Conservation (phyloP, 1,140 invertebrate genomes). For the Proctacanthus coquilletti region DNA sequence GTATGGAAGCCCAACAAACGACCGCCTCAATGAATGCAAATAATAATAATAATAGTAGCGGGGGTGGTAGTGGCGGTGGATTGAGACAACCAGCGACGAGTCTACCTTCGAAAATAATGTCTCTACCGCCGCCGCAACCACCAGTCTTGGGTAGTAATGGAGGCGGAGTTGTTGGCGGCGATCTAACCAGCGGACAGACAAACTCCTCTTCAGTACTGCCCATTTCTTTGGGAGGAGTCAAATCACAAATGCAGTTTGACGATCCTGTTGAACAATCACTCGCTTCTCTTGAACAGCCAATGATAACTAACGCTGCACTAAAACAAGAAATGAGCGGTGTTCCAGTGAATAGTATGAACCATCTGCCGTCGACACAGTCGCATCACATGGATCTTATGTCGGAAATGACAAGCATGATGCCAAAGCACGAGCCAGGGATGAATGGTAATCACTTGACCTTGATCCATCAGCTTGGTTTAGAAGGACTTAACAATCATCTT, state of each 20-base stretch:
- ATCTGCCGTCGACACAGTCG: constrained; percentile 11
- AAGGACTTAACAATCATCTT: constrained; percentile 6
- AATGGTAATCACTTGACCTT: constrained; percentile 24
- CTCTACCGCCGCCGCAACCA: neutral
- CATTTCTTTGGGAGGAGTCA: neutral
- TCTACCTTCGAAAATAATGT: too few species aligned
- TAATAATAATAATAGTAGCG: constrained; percentile 15
- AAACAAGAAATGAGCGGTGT: constrained; percentile 5
- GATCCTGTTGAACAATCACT: constrained; percentile 51
- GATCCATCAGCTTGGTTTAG: constrained; percentile 19
- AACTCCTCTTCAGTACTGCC: neutral
- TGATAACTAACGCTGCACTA: constrained; percentile 10
- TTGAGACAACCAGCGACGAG: too few species aligned
- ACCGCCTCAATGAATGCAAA: constrained; percentile 21
- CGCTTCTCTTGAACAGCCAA: constrained; percentile 41
- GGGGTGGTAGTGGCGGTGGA: constrained; percentile 6
- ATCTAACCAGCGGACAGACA: neutral
- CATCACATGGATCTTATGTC: constrained; percentile 21
- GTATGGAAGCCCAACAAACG: constrained; percentile 14
- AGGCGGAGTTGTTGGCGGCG: neutral
- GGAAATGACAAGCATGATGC: constrained; percentile 17
- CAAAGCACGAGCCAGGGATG: constrained; percentile 19
- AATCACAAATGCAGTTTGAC: too few species aligned
- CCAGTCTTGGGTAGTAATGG: constrained; percentile 3
- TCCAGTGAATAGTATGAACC: constrained; percentile 6